These are phyloP conservation scores for Sphaeridia pumilis DNA, from an alignment of 2,888 invertebrate species.

Conservation along the genomic window DNA sequence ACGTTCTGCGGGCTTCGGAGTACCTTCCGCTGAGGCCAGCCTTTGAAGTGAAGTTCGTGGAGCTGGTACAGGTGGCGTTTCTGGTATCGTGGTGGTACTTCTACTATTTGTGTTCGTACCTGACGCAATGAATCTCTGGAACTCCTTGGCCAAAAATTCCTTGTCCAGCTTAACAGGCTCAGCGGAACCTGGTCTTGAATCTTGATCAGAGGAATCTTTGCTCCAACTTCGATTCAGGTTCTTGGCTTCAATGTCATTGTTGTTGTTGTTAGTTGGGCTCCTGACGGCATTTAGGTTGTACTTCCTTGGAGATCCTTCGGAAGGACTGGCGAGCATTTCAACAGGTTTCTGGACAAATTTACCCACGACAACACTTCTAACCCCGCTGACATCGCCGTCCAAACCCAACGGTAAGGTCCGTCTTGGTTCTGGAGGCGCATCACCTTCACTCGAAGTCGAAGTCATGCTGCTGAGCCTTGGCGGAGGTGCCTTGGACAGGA, in stretches of 20 bases:
- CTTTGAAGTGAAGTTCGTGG: too few relatives aligned
- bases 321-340: constrained; percentile 15
- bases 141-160: background rate
- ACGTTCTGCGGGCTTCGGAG: too few relatives aligned
- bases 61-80: too few relatives aligned
- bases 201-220: background rate
- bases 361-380: background rate
- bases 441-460: background rate
- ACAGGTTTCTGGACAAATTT: constrained; percentile 12
- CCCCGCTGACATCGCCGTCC: background rate
- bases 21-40: too few relatives aligned
- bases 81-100: too few relatives aligned
- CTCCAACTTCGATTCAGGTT: background rate
- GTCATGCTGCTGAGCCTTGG: background rate
- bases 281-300: background rate
- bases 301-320: constrained; percentile 13
- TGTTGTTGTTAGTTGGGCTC: background rate
- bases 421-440: background rate
- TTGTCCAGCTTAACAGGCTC: background rate
- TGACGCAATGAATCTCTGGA: background rate
- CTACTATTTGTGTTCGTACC: background rate
- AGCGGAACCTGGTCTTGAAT: background rate
- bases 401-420: background rate
- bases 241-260: background rate
- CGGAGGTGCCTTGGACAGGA: background rate